These are phyloP conservation scores for Resseliella maxima DNA, from an alignment of 2,888 invertebrate genomes.

Conservation along the genomic window DNA sequence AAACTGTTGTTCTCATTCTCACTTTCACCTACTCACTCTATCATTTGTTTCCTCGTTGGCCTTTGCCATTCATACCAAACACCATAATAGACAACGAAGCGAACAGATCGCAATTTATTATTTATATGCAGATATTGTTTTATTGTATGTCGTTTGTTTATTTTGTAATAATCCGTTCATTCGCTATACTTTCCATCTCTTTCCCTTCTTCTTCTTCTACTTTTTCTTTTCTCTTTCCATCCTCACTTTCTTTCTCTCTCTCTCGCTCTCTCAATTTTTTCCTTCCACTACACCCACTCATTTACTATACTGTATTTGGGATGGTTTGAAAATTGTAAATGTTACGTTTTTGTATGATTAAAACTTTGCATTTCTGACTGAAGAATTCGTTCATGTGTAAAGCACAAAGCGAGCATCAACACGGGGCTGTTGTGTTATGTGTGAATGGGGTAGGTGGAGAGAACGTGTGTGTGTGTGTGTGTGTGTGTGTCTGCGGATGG, in stretches of 20 bases:
- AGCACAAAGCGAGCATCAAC: background rate
- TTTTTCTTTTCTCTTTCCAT: background rate
- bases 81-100: background rate
- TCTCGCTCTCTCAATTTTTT: background rate
- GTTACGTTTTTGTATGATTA: constrained; percentile 3
- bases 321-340: constrained; percentile 20
- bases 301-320: too few species aligned
- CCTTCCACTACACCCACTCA: too few species aligned
- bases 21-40: too few species aligned
- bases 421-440: background rate
- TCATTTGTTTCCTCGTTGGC: background rate
- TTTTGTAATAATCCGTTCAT: constrained; percentile 31
- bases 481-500: background rate
- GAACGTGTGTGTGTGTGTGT: background rate
- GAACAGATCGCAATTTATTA: constrained; percentile 16
- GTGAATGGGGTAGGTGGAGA: background rate
- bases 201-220: background rate
- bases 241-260: background rate
- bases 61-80: background rate
- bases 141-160: constrained; percentile 28
- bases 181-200: background rate
- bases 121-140: constrained; percentile 28
- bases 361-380: background rate
- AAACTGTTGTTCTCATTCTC: too few species aligned
- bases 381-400: constrained; percentile 28